phyloP scores from a whole-genome alignment of 2,888 invertebrate genomes.

The Plagiodera versicolora region DNA sequence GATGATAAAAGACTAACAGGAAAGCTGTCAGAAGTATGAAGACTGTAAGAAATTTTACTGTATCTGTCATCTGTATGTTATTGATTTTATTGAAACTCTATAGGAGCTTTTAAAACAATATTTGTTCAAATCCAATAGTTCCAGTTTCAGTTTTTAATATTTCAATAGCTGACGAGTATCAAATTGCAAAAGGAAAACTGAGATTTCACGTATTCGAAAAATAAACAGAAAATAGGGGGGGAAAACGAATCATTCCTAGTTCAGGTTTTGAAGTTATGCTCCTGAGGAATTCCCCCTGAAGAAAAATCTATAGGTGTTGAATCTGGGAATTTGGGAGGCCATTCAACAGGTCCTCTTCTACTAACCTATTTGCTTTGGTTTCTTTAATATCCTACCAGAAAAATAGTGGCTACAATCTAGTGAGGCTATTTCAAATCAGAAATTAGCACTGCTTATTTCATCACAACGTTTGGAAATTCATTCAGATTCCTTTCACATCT shows the following conservation, averaged over 20 bases:
- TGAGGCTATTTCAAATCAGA: no score
- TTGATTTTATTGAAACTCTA: conserved; percentile 15
- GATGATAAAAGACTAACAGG: not conserved
- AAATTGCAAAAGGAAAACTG: not conserved
- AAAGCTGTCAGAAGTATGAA: not conserved
- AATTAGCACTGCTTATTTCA: no score
- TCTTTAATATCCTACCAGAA: no score
- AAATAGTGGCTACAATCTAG: no score
- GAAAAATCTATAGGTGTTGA: no score
- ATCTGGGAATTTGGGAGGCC: no score
- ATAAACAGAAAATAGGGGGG: no score
- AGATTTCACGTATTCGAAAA: not conserved
- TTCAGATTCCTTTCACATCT: not conserved
- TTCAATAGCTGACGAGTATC: conserved; percentile 10
- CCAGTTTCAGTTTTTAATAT: conserved; percentile 14
- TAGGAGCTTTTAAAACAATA: conserved; percentile 21
- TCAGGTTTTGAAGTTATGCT: no score
- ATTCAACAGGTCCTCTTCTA: no score
- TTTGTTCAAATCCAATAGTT: conserved; percentile 16
- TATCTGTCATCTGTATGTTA: not conserved
- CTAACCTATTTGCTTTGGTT: no score
- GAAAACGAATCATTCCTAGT: no score
- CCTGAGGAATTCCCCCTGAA: no score
- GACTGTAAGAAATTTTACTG: not conserved
- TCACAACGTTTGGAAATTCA: not conserved